These are phyloP conservation scores for Himalopsyche anomala DNA, from an alignment of 2,888 invertebrate genomes.

Conservation along the genomic window DNA sequence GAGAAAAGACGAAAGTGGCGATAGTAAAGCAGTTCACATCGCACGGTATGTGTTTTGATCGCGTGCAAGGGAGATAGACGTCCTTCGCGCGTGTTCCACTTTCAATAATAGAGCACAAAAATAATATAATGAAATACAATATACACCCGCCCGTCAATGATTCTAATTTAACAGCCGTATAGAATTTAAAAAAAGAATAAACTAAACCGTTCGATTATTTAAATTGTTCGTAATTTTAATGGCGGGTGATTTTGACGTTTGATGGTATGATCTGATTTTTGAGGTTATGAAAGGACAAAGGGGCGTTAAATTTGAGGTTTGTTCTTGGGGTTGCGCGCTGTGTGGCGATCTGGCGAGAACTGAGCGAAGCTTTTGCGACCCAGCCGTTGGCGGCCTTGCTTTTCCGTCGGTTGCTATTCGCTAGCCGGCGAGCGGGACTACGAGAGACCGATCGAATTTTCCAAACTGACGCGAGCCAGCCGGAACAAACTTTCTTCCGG, in stretches of 20 bases:
- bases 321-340: slow-evolving; percentile 44
- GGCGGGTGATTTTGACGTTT: slow-evolving; percentile 37
- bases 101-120: slow-evolving; percentile 22
- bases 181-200: neutral
- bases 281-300: slow-evolving; percentile 29
- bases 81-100: slow-evolving; percentile 34
- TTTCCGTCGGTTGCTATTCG: slow-evolving; percentile 27
- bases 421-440: neutral
- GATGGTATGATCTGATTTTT: slow-evolving; percentile 42
- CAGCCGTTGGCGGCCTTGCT: slow-evolving; percentile 40
- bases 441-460: slow-evolving; percentile 39
- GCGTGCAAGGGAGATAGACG: slow-evolving; percentile 40
- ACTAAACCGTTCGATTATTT: neutral
- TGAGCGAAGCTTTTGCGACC: slow-evolving; percentile 47
- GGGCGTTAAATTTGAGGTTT: slow-evolving; percentile 22
- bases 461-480: slow-evolving; percentile 34
- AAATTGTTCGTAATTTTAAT: slow-evolving; percentile 36
- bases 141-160: slow-evolving; percentile 32
- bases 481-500: slow-evolving; percentile 43
- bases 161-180: slow-evolving; percentile 23
- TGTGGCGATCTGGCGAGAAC: slow-evolving; percentile 47
- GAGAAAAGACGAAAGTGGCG: slow-evolving; percentile 4
- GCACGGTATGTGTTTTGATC: slow-evolving; percentile 37
- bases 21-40: slow-evolving; percentile 35
- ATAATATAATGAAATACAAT: slow-evolving; percentile 13